Percentiles rank a stretch among this genome's conserved stretches.
These are phyloP conservation scores for Phocoena phocoena DNA, from an alignment of 2,113 vertebrate genomes.

Conservation along the genomic window DNA sequence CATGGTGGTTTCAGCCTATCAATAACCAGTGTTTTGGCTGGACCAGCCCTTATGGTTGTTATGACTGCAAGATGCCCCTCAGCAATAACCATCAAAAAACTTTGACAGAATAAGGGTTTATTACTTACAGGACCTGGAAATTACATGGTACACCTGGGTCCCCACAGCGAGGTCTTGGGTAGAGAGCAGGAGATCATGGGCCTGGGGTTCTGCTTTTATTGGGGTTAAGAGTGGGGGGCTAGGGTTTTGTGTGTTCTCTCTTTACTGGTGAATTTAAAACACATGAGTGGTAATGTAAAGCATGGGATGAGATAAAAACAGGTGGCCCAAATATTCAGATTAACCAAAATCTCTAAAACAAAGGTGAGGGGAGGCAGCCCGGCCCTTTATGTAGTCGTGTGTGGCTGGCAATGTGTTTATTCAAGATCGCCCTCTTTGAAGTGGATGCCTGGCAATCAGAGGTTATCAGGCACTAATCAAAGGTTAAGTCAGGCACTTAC, in stretches of 20 bases:
- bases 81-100: background rate
- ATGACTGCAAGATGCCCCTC: background rate
- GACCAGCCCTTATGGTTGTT: rapidly evolving
- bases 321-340: background rate
- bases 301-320: background rate
- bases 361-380: background rate
- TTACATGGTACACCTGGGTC: background rate
- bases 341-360: background rate
- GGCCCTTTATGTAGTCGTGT: no score
- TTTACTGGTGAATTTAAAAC: background rate
- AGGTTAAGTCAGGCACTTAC: background rate
- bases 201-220: background rate
- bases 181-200: background rate
- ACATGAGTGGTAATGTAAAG: background rate
- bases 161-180: no score
- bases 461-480: background rate
- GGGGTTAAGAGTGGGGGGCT: background rate
- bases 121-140: background rate
- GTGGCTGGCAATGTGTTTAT: background rate
- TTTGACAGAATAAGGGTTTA: background rate
- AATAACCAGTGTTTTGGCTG: no score
- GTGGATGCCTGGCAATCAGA: background rate
- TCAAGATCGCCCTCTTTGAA: background rate
- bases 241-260: background rate
- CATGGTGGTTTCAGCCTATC: background rate